Percentiles rank a stretch among this genome's conserved stretches.
These are phyloP conservation scores for Orientallactaga sibirica DNA, from an alignment of 2,797 vertebrate species.

Conservation along the genomic window DNA sequence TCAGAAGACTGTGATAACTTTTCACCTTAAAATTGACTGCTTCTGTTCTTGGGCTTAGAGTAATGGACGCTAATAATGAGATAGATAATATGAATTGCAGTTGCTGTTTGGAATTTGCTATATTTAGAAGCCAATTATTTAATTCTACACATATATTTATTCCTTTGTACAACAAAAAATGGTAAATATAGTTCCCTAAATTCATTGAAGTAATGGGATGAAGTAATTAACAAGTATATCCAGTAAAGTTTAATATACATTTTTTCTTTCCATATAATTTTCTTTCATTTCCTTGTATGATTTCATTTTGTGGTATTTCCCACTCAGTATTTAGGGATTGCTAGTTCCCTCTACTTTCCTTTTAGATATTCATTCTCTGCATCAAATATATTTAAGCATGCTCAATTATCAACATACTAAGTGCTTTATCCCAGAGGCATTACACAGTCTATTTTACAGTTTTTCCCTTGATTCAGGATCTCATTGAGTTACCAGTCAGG, in stretches of 20 bases:
- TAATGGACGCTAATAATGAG: background rate
- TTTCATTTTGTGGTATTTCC: background rate
- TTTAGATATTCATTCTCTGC: background rate
- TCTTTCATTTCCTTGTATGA: background rate
- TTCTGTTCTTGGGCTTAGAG: background rate
- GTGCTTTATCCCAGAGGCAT: too few relatives aligned
- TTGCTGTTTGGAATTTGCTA: background rate
- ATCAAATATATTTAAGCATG: background rate
- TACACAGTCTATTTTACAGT: too few relatives aligned
- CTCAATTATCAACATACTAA: background rate
- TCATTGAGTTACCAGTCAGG: too few relatives aligned
- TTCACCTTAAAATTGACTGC: background rate
- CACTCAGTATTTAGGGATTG: background rate
- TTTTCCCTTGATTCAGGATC: too few relatives aligned
- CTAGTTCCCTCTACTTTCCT: background rate
- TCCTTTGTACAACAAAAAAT: conserved; percentile 18
- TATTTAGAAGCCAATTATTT: background rate
- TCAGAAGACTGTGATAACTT: background rate
- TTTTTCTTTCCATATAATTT: background rate
- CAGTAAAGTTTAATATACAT: background rate
- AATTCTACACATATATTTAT: background rate
- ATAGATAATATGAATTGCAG: background rate
- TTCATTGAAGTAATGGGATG: background rate
- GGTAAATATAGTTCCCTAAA: background rate
- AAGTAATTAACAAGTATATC: background rate